phyloP scores from a whole-genome alignment of 2,888 invertebrate species.

The Protonemura montana region DNA sequence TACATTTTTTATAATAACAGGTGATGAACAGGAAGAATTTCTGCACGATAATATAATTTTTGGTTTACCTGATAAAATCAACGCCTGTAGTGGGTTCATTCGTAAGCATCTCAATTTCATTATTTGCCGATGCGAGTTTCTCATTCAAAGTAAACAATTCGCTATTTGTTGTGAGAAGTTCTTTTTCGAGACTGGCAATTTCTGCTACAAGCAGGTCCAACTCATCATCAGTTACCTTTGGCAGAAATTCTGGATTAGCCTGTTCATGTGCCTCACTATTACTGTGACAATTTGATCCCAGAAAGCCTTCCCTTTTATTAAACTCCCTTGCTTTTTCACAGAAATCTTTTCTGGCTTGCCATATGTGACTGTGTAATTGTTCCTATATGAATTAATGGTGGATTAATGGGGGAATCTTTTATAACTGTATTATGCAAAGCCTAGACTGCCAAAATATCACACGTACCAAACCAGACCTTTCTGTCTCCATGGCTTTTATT shows the following conservation, averaged over 20 bases:
- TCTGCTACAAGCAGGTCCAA: neutral
- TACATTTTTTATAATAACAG: too few relatives aligned
- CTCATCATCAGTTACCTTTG: constrained; percentile 15
- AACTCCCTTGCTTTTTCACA: constrained; percentile 36
- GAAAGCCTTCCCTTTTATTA: neutral
- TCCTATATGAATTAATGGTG: neutral
- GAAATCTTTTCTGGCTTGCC: constrained; percentile 26
- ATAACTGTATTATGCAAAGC: neutral
- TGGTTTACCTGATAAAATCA: constrained; percentile 14
- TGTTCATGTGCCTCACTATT: neutral
- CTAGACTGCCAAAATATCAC: neutral
- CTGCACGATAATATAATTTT: too few relatives aligned
- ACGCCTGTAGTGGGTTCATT: neutral
- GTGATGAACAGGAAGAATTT: too few relatives aligned
- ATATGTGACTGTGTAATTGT: neutral
- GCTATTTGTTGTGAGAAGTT: neutral
- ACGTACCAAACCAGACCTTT: neutral
- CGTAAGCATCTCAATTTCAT: constrained; percentile 18
- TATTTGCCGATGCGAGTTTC: neutral
- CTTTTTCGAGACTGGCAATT: constrained; percentile 1
- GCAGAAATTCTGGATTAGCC: neutral
- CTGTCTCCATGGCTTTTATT: neutral
- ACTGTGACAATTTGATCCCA: neutral
- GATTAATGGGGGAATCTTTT: neutral
- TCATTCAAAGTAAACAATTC: neutral